Evolutionary conservation across 2,797 vertebrate species (phyloP), one percentile per base, ranked within the genome.

Genomic region (Siniperca undulata): DNA sequence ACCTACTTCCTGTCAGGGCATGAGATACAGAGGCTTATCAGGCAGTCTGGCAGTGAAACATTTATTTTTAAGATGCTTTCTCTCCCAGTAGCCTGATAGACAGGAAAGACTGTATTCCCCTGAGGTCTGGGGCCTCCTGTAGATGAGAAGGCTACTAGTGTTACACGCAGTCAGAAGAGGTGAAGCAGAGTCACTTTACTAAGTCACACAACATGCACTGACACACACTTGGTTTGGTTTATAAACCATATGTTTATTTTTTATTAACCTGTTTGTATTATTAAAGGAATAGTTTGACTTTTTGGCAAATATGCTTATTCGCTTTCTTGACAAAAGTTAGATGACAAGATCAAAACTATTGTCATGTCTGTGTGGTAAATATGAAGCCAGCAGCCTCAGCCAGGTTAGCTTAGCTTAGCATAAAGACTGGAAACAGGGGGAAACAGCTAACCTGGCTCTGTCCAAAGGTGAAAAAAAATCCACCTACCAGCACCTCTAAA

Each of bases 1-100:
- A 86, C 86, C 85, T 80, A 85, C 70, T 92, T 91, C 80, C 73
- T 84, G 73, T 56, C 42, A 62, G 68, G 67, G 13, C 65, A 56
- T 56, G 60, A 77, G 55, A 83, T 58, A 67, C 59, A 85, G 69
- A 30, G 64, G 58, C 68, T 84, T 50, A 77, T 78, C 69, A 55
- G 71, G 38, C 70, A 50, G 70, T 86, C 74, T 85, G 66, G 44
- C 62, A 65, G 74, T 42, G 67, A 85, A 81, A 78, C 77, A 77
- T 84, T 88, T 88, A 90, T 89, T 90, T 90, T 88, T 78, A 80
- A 89, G 81, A 34, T 46, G 60, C 69, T 79, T 73, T 89, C 56
- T 61, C 64, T 84, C 50, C 40, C 55, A 62, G 67, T 60, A 62
- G 66, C 55, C 70, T 59, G 60, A 44, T 14, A 50, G 77, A 77